A percentile compares a stretch with the other conserved stretches of the same genome.
Conservation (phyloP, 2,888 invertebrate species). For the Kryphioiulus occultus region DNA sequence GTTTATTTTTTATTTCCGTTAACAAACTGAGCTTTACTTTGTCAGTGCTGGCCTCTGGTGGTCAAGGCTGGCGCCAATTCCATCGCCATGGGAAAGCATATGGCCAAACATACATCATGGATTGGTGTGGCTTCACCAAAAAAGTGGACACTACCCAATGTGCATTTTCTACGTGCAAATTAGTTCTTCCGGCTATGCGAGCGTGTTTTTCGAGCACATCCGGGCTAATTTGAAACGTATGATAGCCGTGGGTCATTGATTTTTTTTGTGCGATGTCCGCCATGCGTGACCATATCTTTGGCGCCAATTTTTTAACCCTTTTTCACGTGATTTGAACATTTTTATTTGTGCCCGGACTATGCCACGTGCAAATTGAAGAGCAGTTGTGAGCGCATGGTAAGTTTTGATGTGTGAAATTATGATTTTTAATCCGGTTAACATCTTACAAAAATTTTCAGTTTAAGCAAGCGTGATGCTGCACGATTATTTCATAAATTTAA, state of each 20-base stretch:
- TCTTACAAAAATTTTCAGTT: too few species aligned
- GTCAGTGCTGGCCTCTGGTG: constrained; percentile 20
- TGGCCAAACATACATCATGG: background rate
- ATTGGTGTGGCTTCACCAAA: background rate
- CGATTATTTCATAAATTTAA: too few species aligned
- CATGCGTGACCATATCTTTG: background rate
- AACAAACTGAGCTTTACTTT: background rate
- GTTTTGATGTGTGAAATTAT: background rate
- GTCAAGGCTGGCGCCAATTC: background rate
- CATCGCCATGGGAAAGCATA: background rate
- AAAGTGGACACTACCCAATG: background rate
- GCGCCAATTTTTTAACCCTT: background rate
- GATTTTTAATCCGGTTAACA: too few species aligned
- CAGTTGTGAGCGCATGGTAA: background rate
- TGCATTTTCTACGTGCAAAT: background rate
- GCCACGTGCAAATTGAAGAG: too few species aligned
- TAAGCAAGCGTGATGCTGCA: too few species aligned
- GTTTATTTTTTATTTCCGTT: too few species aligned
- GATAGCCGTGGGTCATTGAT: background rate
- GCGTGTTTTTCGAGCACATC: background rate
- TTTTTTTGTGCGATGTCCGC: background rate
- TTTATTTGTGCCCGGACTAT: background rate
- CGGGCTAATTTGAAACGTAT: background rate
- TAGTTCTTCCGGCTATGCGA: background rate
- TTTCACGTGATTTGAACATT: background rate